Percentiles rank a stretch among this genome's conserved stretches.
These are phyloP conservation scores for Iselma pallidipennis DNA, from an alignment of 2,888 invertebrate species.

Conservation along the genomic window DNA sequence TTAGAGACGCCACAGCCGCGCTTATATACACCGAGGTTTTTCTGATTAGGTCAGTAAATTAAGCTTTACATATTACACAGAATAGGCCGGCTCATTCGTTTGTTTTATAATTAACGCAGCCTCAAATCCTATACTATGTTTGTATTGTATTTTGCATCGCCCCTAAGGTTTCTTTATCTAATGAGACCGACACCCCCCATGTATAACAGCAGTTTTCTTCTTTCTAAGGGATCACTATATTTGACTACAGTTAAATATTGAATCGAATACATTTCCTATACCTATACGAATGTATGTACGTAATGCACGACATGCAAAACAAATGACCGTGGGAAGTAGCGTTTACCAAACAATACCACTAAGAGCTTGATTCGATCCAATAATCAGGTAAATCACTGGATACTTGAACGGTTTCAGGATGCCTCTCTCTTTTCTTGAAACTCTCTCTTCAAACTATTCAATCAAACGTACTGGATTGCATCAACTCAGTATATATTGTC, in stretches of 20 bases:
- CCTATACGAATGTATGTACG: conserved; percentile 34
- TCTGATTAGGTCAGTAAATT: conserved; percentile 40
- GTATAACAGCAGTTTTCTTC: too few species aligned
- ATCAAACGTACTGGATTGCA: background rate
- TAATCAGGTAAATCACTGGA: conserved; percentile 51
- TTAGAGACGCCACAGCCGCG: conserved; percentile 25
- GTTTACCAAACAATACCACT: conserved; percentile 49
- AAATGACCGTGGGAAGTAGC: conserved; percentile 52
- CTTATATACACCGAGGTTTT: conserved; percentile 23
- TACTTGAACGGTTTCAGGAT: conserved; percentile 5
- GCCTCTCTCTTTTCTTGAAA: background rate
- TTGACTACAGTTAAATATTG: too few species aligned
- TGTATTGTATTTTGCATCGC: conserved; percentile 18
- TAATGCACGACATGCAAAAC: conserved; percentile 49
- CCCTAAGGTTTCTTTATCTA: too few species aligned
- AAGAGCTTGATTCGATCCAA: conserved; percentile 50
- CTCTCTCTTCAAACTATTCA: background rate
- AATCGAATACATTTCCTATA: background rate
- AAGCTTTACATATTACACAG: conserved; percentile 36
- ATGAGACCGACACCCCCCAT: too few species aligned
- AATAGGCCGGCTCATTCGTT: conserved; percentile 28
- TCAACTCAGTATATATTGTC: too few species aligned
- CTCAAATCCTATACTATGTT: conserved; percentile 20
- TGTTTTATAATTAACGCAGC: conserved; percentile 31
- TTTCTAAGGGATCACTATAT: too few species aligned